Base-by-base conservation (phyloP, 2,797 vertebrate genomes). In the Rhincodon typus region DNA sequence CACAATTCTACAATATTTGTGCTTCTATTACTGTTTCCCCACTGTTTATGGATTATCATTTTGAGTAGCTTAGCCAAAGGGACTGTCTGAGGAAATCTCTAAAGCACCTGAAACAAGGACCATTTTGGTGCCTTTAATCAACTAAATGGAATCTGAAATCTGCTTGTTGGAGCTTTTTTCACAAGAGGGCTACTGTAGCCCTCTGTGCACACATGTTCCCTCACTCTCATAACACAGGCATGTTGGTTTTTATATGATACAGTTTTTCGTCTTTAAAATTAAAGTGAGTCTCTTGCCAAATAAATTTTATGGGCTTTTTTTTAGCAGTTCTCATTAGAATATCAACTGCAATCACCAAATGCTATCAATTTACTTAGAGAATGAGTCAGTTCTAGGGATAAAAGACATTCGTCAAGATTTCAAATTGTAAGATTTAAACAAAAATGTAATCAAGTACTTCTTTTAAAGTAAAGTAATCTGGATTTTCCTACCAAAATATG, bases 241-340 rank as follows among this genome's bases (percentile, higher is more conserved):
- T 91, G 88, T 66, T 95, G 69, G 42, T 74, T 95, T 79, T 77
- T 95, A 95, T 95, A 77, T n/a, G 57, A 57, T 70, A 69, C 90
- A 94, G 46, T 21, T 17, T 95, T 74, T 46, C 25, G 69, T 77
- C 94, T 97, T 97, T 97, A 97, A 97, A 98, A 97, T 97, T 96
- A 97, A 97, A 97, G 97, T 97, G 97, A 98, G 97, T 96, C 97
- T 97, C 97, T 97, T 97, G 97, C 98, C 97, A 98, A 97, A 97
- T 97, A 97, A 96, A 98, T 97, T 97, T 97, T 97, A 97, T 93
- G 97, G 97, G 97, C 97, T 96, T 97, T 96, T 96, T 96, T 97
- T 97, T 97, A 97, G 97, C 97, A 96, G 97, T 96, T 97, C 97
- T 97, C 96, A 34, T 96, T 96, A 97, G 97, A 96, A 97, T 96